Evolutionary conservation across 23 tunicate species (phyloP), one percentile per base, ranked within the genome.

Genomic region (Botrylloides violaceus): DNA sequence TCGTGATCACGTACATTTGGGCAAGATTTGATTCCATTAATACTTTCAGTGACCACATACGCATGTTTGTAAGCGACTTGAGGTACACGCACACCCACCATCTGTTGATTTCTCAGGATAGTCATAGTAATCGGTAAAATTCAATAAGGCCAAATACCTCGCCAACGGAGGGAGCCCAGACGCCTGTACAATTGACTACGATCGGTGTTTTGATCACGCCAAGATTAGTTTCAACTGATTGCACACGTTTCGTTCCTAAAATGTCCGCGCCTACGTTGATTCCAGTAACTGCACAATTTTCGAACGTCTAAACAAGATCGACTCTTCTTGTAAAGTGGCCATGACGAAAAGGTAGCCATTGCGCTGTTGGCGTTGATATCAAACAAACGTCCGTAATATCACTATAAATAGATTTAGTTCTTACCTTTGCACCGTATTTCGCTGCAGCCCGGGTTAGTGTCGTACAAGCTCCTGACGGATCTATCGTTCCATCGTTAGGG

Each of bases 401-500:
- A 9, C 53, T 43, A 15, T 9, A 43, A 43, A 43, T 9, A 15
- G 53, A 9, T 7, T 43, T 15, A 15, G 31, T 31, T 18, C 57
- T 29, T 63, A 86, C 94, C 77, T 86, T 48, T 0, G 94, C 94
- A 12, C 94, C 94, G 34, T 79, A 86, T 34, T 86, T 86, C 3
- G 81, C 65, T 3, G 94, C 94, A 4, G 94, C 94, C 49, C 75
- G 66, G 29, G 94, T 80, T 29, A 78, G 79, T 12, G 94, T 79
- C 12, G 77, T 35, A 35, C 94, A 86, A 29, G 94, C 66, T 15
- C 94, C 94, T 4, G 94, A 57, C 23, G 94, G 94, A 57, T 86
- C 94, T 76, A 86, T 86, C 31, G 94, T 86, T 58, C 94, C 94
- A 68, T 86, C 94, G 29, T 57, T 58, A 30, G 94, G 94, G 50